Conservation (phyloP, 2,888 invertebrate genomes). For the Scotopteryx bipunctaria region DNA sequence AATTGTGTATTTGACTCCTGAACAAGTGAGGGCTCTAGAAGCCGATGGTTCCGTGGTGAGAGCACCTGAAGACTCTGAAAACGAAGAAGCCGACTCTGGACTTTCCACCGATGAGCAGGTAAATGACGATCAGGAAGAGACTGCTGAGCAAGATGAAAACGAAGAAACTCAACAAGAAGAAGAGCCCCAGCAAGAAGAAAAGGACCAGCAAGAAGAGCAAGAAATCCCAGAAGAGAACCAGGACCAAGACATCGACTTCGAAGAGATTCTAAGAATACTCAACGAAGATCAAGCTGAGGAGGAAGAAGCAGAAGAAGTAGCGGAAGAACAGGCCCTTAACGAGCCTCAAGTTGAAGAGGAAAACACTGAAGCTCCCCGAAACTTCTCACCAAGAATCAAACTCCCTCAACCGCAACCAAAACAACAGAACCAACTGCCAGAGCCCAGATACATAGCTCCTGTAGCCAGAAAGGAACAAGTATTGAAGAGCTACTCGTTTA, state of each 20-base stretch:
- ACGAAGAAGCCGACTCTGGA: slow-evolving; percentile 28
- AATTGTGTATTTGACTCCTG: slow-evolving; percentile 64
- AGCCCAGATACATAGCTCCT: slow-evolving; percentile 34
- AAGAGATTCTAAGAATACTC: slow-evolving; percentile 35
- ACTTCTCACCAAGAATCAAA: slow-evolving; percentile 33
- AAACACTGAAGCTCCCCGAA: slow-evolving; percentile 31
- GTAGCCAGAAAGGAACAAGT: slow-evolving; percentile 36
- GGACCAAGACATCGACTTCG: slow-evolving; percentile 33
- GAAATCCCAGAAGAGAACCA: slow-evolving; percentile 23
- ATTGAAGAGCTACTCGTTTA: slow-evolving; percentile 27
- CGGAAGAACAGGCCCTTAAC: slow-evolving; percentile 23
- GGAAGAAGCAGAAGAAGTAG: slow-evolving; percentile 15
- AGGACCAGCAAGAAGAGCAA: slow-evolving; percentile 32
- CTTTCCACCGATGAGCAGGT: slow-evolving; percentile 28
- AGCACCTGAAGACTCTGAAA: slow-evolving; percentile 35
- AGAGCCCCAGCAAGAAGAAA: slow-evolving; percentile 31
- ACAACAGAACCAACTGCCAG: slow-evolving; percentile 17
- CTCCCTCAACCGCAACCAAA: slow-evolving; percentile 25
- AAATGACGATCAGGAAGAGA: slow-evolving; percentile 33
- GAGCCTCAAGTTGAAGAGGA: slow-evolving; percentile 32
- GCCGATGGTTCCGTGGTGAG: slow-evolving; percentile 50
- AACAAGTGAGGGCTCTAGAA: slow-evolving; percentile 62
- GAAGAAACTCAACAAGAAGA: slow-evolving; percentile 33
- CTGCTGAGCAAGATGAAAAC: slow-evolving; percentile 28
- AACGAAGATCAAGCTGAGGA: slow-evolving; percentile 31